Base-by-base conservation (phyloP, 2,888 invertebrate genomes). In the Harmothoe impar region DNA sequence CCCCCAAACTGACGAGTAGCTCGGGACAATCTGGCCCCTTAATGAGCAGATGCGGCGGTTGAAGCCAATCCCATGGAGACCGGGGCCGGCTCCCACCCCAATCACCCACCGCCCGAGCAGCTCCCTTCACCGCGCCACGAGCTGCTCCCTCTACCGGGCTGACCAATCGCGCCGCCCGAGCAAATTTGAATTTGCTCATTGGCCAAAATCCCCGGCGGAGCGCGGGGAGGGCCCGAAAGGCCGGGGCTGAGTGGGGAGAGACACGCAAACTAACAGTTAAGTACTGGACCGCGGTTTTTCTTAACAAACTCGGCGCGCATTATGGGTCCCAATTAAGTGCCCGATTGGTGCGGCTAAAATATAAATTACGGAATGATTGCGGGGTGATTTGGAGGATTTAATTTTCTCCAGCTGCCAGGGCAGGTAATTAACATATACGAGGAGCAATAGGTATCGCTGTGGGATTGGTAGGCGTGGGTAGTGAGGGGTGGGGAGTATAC, bases 331-430 rank as follows among this genome's bases (percentile, higher is more conserved):
- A 86, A 86, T 86, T 86, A 86, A 56, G 86, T 86, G 86, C 15
- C 29, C 54, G 56, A 86, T 86, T 54, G 86, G 86, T 33, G 54
- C 86, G 56, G 86, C 84, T 86, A 86, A 86, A 86, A 86, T 86
- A 86, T 86, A 86, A 86, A 86, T 86, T 86, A 56, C 54, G 31
- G 86, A 86, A 86, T 86, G 86, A 86, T 86, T 86, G 86, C 86
- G 15, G 86, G 54, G 86, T 31, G 86, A 86, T 86, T 86, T 52
- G 56, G 86, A 86, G 54, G 86, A 52, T 54, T 86, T 86, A 86
- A 86, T 86, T 86, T 86, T 54, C 86, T 29, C 52, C 86, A 56
- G 86, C 86, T 54, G 33, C 86, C 86, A 7, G 54, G 1, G 33
- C 1, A 33, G 23, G 43, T 84, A 84, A 84, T 84, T 84, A 84